A percentile compares a stretch with the other conserved stretches of the same genome.
Conservation (phyloP, 2,888 invertebrate species). For the Drosophila borealis region DNA sequence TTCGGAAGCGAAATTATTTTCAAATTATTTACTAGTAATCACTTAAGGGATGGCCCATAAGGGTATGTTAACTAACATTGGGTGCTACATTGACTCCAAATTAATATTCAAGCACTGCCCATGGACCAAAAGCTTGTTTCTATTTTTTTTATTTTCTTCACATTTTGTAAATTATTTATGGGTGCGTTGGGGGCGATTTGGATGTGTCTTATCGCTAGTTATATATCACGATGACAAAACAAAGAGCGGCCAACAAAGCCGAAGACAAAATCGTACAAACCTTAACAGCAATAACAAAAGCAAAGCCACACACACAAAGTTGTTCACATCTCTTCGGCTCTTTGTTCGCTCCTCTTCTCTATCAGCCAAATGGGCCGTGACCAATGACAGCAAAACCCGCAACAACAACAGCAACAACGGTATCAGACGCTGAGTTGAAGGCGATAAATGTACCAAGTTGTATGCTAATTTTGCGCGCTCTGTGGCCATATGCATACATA, state of each 20-base stretch:
- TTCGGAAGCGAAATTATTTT: background rate
- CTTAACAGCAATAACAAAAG: slow-evolving; percentile 45
- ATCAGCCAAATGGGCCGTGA: slow-evolving; percentile 55
- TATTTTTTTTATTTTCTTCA: slow-evolving; percentile 2
- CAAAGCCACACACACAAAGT: slow-evolving; percentile 13
- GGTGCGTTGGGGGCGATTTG: slow-evolving; percentile 41
- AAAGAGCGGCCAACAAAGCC: slow-evolving; percentile 58
- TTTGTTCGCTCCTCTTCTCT: slow-evolving; percentile 27
- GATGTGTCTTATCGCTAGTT: slow-evolving; percentile 47
- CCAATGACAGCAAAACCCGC: slow-evolving; percentile 31
- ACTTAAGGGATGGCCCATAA: slow-evolving; percentile 10
- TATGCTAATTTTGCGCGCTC: slow-evolving; percentile 57
- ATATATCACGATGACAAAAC: slow-evolving; percentile 61
- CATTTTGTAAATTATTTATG: slow-evolving; percentile 54
- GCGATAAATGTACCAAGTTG: slow-evolving; percentile 49
- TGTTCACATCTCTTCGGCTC: slow-evolving; percentile 20
- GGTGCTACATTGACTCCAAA: background rate
- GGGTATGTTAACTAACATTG: slow-evolving; percentile 2
- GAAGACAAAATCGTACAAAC: slow-evolving; percentile 68
- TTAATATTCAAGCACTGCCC: slow-evolving; percentile 13
- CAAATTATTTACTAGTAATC: background rate
- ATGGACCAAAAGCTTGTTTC: slow-evolving; percentile 3
- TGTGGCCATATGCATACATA: slow-evolving; percentile 22
- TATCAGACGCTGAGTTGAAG: slow-evolving; percentile 10
- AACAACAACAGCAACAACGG: slow-evolving; percentile 9